Evolutionary conservation across 2,797 vertebrate species (phyloP).

Genomic region (Acanthiza pusilla): DNA sequence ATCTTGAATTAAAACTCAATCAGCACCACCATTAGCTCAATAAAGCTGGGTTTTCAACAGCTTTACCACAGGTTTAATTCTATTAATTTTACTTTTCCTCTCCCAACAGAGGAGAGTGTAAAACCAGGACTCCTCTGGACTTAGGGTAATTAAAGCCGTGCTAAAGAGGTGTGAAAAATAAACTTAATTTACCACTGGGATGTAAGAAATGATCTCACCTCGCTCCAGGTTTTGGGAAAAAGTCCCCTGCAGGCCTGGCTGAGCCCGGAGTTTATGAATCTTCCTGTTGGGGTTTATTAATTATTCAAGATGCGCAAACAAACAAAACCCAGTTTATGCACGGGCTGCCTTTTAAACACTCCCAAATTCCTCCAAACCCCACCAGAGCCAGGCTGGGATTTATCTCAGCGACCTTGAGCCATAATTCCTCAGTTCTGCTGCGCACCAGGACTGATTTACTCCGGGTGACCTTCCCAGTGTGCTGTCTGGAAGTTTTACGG

Average conservation of each 20-base stretch:
- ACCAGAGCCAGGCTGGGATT: background rate
- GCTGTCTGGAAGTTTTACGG: background rate
- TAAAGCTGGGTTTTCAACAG: background rate
- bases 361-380: background rate
- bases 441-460: constrained; percentile 13
- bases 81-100: background rate
- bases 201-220: background rate
- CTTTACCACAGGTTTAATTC: background rate
- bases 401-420: constrained; percentile 1
- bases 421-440: constrained; percentile 22
- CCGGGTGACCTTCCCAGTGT: constrained; percentile 18
- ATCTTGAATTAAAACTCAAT: background rate
- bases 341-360: background rate
- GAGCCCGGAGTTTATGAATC: background rate
- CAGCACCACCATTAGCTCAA: background rate
- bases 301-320: background rate
- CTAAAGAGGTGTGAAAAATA: background rate
- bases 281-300: background rate
- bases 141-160: background rate
- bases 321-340: background rate
- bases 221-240: background rate
- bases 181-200: background rate
- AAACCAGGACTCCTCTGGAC: background rate
- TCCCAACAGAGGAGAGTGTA: background rate
- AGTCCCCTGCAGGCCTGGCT: background rate